phyloP scores from a whole-genome alignment of 2,113 vertebrate genomes.

The Gallinago media region DNA sequence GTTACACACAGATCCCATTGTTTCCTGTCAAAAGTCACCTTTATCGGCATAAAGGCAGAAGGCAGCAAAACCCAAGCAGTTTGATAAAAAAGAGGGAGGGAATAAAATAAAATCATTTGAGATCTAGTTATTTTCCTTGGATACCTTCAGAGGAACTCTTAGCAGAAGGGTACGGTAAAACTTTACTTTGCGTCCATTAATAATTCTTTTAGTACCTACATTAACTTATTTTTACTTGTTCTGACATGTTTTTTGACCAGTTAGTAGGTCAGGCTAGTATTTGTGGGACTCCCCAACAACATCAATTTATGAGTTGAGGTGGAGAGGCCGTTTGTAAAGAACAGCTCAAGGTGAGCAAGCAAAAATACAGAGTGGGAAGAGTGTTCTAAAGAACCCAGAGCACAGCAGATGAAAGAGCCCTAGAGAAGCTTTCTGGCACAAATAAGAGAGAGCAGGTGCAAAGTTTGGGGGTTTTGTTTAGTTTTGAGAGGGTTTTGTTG shows the following conservation, averaged over 20 bases:
- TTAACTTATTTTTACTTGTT: not conserved
- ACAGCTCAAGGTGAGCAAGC: not conserved
- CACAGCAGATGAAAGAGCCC: not conserved
- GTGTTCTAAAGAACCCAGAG: not conserved
- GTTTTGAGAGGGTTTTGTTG: not conserved
- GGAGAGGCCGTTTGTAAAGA: not conserved
- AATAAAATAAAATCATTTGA: fast-evolving
- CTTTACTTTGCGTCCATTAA: not conserved
- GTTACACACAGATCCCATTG: conserved; percentile 19
- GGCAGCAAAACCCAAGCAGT: not conserved
- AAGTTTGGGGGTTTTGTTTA: not conserved
- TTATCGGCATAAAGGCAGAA: conserved; percentile 27
- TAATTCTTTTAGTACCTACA: not conserved
- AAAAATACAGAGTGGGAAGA: not conserved
- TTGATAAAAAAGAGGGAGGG: not conserved
- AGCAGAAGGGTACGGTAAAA: not conserved
- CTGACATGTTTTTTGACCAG: not conserved
- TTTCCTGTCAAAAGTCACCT: conserved; percentile 22
- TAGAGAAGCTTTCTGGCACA: not conserved
- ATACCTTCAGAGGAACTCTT: not conserved
- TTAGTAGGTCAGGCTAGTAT: not conserved
- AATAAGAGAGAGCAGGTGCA: not conserved
- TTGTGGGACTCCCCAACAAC: not conserved
- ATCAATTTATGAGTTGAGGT: not conserved
- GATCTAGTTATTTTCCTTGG: not conserved